phyloP scores from a whole-genome alignment of 2,797 vertebrate species.

The Pseudochirops corinnae region DNA sequence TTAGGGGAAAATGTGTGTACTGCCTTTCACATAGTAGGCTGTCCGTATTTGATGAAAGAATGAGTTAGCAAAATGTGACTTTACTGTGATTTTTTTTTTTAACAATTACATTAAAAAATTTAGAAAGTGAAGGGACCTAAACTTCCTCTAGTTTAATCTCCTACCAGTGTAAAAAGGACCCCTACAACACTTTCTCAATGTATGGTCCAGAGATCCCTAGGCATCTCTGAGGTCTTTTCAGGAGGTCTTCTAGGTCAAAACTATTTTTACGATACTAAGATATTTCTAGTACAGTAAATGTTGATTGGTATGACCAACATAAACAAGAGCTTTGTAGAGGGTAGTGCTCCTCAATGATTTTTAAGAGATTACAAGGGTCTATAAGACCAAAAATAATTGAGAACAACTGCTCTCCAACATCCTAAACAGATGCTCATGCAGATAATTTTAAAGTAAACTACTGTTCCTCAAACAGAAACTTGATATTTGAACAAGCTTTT shows the following conservation, averaged over 20 bases:
- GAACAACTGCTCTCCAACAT: neutral
- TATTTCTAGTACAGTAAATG: neutral
- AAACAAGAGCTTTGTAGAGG: neutral
- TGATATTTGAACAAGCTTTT: slow-evolving; percentile 25
- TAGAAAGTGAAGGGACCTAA: neutral
- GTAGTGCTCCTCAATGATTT: neutral
- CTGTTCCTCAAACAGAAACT: neutral
- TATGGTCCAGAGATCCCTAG: neutral
- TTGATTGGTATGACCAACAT: neutral
- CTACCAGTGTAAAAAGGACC: neutral
- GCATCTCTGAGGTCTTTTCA: neutral
- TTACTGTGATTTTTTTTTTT: neutral
- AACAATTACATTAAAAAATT: neutral
- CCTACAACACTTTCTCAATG: neutral
- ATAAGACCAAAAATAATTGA: neutral
- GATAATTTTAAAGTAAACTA: slow-evolving; percentile 11
- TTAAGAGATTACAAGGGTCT: neutral
- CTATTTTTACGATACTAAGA: neutral
- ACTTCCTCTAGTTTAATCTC: neutral
- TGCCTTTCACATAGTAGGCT: neutral
- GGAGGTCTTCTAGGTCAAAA: neutral
- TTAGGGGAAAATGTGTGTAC: neutral
- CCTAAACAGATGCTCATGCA: neutral
- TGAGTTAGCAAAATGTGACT: neutral
- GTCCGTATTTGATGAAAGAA: neutral